These are phyloP conservation scores for Drosophila bunnanda DNA, from an alignment of 2,888 invertebrate genomes.

Conservation along the genomic window DNA sequence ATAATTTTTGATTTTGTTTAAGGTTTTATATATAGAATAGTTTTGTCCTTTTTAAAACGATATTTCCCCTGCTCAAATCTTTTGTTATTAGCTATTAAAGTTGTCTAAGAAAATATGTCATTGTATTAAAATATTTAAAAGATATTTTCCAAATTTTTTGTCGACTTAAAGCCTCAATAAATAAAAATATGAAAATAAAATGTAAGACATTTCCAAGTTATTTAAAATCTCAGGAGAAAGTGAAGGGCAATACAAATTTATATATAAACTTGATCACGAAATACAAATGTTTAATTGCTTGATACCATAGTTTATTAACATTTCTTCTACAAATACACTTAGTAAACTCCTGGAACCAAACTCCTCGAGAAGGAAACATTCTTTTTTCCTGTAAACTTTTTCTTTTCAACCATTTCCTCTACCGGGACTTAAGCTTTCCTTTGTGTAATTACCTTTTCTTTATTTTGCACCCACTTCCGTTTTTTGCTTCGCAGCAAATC, in stretches of 20 bases:
- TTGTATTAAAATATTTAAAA: too few relatives aligned
- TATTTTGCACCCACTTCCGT: background rate
- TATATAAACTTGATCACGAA: background rate
- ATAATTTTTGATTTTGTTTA: background rate
- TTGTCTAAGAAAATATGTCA: too few relatives aligned
- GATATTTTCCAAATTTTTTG: too few relatives aligned
- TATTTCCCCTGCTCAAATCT: background rate
- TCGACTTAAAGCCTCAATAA: background rate
- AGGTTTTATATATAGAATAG: background rate
- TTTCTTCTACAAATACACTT: background rate
- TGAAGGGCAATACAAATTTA: background rate
- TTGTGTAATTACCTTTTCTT: background rate
- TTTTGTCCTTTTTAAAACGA: background rate
- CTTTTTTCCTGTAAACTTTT: background rate
- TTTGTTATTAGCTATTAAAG: background rate
- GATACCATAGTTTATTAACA: too few relatives aligned
- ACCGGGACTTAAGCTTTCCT: background rate
- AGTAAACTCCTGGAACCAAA: background rate
- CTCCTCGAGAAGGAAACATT: background rate
- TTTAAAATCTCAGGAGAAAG: background rate
- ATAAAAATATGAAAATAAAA: background rate
- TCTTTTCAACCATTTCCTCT: background rate
- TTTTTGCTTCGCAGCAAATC: constrained; percentile 1
- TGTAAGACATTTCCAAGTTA: background rate
- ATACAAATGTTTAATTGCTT: background rate